Evolutionary conservation across 1,140 invertebrate genomes (phyloP), one percentile per base, ranked within the genome.

Genomic region (Heliconius eleuchia): DNA sequence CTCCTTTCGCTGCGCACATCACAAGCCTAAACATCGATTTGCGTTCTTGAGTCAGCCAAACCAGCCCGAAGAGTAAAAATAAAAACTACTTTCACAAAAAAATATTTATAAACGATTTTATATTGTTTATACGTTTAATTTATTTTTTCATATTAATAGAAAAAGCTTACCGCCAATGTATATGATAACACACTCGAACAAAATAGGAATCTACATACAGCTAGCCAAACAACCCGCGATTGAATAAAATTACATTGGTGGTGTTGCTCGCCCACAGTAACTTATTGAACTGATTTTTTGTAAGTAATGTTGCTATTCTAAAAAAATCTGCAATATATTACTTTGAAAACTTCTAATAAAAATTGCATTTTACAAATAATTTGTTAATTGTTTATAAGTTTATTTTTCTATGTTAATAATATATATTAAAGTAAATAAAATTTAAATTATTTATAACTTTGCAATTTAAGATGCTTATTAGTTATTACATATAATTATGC

Each of bases 21-120:
- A 66, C 71, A 78, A 82, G 66, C 71, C 74, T 83, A 89, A 87
- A 88, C 88, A 92, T 92, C 86, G 89, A 92, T 92, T 88, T 80
- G 78, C 73, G 76, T 71, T 76, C 77, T 77, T 80, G 74, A 76
- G 60, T 76, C 74, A 76, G 50, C 23, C 76, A 70, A 66, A 57
- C 30, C 46, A 76, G 30, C 52, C 13, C 34, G 23, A n/a, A 9
- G 71, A 39, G 34, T 11, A 71, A 39, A 71, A 37, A 39, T 71
- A 71, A 19, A 39, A 6, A 18, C 3, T 7, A 5, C 11, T 71
- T 39, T 8, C 19, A 71, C 2, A 39, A 71, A 71, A n/a, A 18
- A 16, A 13, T 37, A 5, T 6, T 71, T 39, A 27, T 19, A n/a
- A 37, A 71, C 18, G n/a, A 5, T 37, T 37, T 2, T 37, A 39